Conservation (phyloP, 2,797 vertebrate genomes). For the Aplochiton taeniatus region DNA sequence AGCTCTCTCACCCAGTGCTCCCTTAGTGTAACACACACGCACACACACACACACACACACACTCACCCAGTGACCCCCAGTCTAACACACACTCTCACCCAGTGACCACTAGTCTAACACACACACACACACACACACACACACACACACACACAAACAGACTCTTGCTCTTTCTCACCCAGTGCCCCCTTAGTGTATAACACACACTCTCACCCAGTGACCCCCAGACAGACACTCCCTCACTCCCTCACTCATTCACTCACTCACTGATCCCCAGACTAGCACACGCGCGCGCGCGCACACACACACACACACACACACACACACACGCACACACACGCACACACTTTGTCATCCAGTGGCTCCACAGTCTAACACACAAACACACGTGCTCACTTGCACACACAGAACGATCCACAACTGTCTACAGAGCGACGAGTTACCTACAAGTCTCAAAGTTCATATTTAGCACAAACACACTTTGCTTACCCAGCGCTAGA, state of each 20-base stretch:
- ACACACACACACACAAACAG: neutral
- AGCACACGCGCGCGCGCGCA: neutral
- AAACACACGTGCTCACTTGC: too few relatives aligned
- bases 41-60: too few relatives aligned
- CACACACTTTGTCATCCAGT: neutral
- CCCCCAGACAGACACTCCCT: too few relatives aligned
- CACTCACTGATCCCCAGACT: neutral
- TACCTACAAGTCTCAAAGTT: too few relatives aligned
- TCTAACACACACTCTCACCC: neutral
- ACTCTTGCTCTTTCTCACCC: neutral
- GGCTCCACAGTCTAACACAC: too few relatives aligned
- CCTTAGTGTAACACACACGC: too few relatives aligned
- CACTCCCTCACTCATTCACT: neutral
- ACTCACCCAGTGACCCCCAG: neutral
- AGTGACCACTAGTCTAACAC: too few relatives aligned
- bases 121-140: neutral
- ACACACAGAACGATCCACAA: too few relatives aligned
- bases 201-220: conserved; percentile 1
- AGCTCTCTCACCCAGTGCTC: too few relatives aligned
- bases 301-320: conserved; percentile 1
- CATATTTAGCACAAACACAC: neutral
- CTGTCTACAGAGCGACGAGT: too few relatives aligned
- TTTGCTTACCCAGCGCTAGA: neutral
- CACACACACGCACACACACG: conserved; percentile 5
- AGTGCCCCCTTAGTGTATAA: neutral